Conservation (phyloP, 2,888 invertebrate genomes). For the Papilio elwesi region DNA sequence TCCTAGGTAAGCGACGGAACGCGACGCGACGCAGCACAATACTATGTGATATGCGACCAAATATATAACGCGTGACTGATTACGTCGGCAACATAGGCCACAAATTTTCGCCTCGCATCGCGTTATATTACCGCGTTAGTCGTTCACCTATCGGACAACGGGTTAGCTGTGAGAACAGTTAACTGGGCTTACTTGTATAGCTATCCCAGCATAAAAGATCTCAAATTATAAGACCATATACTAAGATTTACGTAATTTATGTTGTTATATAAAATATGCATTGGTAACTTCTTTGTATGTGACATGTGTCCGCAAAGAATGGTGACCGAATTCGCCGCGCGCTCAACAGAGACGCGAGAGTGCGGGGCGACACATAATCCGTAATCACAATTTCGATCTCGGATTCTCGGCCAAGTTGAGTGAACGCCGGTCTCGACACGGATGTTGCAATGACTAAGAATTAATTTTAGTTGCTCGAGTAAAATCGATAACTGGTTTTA, state of each 20-base stretch:
- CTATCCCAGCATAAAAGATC: not conserved
- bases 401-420: slow-evolving; percentile 63
- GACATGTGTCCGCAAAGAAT: slow-evolving; percentile 1
- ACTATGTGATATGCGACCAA: no score
- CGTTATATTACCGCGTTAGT: no score
- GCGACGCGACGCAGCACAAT: no score
- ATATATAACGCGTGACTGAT: no score
- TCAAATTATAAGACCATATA: slow-evolving; percentile 2
- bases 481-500: slow-evolving; percentile 49
- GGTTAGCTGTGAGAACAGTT: no score
- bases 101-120: no score
- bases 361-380: slow-evolving; percentile 42
- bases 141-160: no score
- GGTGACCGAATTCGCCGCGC: slow-evolving; percentile 21
- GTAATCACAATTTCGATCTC: slow-evolving; percentile 48
- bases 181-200: not conserved
- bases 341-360: slow-evolving; percentile 39
- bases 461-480: slow-evolving; percentile 51
- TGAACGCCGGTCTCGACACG: slow-evolving; percentile 47
- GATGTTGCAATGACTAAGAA: slow-evolving; percentile 53
- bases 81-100: no score
- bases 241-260: not conserved
- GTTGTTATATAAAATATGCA: slow-evolving; percentile 5
- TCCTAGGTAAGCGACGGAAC: no score
- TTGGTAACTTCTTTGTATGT: slow-evolving; percentile 1